phyloP scores from a whole-genome alignment of 2,888 invertebrate genomes.

The Drosophila mulleri region DNA sequence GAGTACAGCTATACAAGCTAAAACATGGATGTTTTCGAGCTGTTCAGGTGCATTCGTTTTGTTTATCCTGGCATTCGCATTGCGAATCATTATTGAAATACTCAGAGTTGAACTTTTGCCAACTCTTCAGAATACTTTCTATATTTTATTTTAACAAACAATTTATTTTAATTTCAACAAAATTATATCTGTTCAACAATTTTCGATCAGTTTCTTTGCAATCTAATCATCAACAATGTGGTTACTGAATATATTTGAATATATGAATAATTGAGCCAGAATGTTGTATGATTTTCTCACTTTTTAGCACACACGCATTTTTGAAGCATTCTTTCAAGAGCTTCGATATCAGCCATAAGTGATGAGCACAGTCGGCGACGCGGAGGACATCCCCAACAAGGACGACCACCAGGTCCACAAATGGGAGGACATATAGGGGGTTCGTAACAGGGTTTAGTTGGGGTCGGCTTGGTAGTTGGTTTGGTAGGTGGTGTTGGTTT shows the following conservation, averaged over 20 bases:
- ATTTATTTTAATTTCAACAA: not conserved
- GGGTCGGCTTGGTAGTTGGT: not conserved
- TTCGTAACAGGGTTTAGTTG: not conserved
- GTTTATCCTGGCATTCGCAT: not conserved
- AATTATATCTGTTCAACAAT: not conserved
- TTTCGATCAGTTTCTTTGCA: not conserved
- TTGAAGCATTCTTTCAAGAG: not conserved
- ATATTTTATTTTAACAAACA: not conserved
- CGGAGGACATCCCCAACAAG: not conserved
- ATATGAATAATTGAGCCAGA: not conserved
- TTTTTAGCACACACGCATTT: not conserved
- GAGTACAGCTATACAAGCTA: not conserved
- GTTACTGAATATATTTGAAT: too few relatives aligned
- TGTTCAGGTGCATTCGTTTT: not conserved
- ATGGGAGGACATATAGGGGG: not conserved
- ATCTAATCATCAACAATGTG: not conserved
- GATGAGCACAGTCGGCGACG: not conserved
- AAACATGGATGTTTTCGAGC: not conserved
- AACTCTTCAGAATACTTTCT: not conserved
- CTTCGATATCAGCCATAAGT: not conserved
- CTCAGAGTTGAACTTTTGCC: not conserved
- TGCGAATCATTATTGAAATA: not conserved
- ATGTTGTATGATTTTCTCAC: not conserved
- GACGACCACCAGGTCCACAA: conserved; percentile 3
- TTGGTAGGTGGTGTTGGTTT: not conserved